Percentiles rank a stretch among this genome's conserved stretches.
Conservation (phyloP, 2,797 vertebrate genomes). For the Hypotaenidia philippensis region DNA sequence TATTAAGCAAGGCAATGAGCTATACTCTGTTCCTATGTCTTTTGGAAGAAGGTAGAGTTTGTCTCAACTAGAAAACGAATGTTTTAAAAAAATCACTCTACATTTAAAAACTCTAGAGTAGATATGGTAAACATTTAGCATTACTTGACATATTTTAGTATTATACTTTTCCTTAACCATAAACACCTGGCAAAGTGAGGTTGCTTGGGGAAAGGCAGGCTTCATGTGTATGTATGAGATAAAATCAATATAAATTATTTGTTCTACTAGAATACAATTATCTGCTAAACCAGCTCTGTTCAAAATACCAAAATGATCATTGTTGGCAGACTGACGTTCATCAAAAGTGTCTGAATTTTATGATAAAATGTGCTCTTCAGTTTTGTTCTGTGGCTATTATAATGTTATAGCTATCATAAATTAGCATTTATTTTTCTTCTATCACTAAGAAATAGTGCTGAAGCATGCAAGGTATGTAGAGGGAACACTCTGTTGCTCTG, state of each 20-base stretch:
- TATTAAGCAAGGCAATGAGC: background rate
- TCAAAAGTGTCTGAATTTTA: background rate
- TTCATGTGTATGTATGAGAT: background rate
- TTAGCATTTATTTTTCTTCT: background rate
- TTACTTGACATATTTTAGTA: background rate
- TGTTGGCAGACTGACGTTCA: background rate
- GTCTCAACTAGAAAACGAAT: background rate
- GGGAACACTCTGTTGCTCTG: background rate
- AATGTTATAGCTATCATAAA: background rate
- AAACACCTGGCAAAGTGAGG: background rate
- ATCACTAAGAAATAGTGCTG: background rate
- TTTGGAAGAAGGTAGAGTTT: background rate
- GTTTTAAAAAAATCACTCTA: background rate
- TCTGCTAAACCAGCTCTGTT: background rate
- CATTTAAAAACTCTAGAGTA: background rate
- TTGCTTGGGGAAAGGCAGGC: background rate
- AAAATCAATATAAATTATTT: background rate
- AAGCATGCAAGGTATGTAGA: background rate
- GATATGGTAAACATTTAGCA: background rate
- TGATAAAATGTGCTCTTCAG: background rate
- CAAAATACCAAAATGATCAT: background rate
- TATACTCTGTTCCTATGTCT: background rate
- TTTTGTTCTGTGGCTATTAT: background rate
- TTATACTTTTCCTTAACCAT: background rate
- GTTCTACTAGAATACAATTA: background rate